Evolutionary conservation across 2,797 vertebrate species (phyloP).

Genomic region (Sebastes hubbsi): DNA sequence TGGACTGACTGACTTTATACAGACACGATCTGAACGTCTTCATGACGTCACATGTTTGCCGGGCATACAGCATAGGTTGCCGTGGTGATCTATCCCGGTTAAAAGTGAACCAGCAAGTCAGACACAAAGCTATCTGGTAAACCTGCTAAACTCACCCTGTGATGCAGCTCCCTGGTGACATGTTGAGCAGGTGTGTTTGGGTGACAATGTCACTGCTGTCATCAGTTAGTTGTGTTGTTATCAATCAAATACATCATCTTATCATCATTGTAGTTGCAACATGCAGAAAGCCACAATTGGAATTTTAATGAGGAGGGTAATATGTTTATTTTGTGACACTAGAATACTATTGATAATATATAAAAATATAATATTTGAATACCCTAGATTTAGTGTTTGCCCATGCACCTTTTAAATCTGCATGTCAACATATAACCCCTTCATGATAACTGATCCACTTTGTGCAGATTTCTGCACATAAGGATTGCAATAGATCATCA

Average conservation of each 20-base stretch:
- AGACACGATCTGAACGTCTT: too few relatives aligned
- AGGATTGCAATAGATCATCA: neutral
- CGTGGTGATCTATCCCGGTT: too few relatives aligned
- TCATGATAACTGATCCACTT: neutral
- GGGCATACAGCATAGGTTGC: too few relatives aligned
- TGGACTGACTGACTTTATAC: too few relatives aligned
- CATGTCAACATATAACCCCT: neutral
- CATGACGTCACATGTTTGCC: accelerated
- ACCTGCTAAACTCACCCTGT: too few relatives aligned
- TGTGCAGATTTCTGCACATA: neutral
- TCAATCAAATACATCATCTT: neutral
- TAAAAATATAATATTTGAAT: too few relatives aligned
- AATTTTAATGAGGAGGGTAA: neutral
- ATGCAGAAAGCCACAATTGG: neutral
- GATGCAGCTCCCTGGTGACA: too few relatives aligned
- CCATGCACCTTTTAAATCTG: neutral
- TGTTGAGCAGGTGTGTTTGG: too few relatives aligned
- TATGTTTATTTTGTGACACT: neutral
- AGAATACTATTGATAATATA: neutral
- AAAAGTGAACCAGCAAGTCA: too few relatives aligned
- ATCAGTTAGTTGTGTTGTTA: neutral
- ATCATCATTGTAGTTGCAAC: neutral
- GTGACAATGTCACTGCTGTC: neutral
- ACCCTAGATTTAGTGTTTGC: neutral
- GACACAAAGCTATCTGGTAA: too few relatives aligned